These are phyloP conservation scores for Drosophila setosimentum DNA, from an alignment of 2,888 invertebrate species.

Conservation along the genomic window DNA sequence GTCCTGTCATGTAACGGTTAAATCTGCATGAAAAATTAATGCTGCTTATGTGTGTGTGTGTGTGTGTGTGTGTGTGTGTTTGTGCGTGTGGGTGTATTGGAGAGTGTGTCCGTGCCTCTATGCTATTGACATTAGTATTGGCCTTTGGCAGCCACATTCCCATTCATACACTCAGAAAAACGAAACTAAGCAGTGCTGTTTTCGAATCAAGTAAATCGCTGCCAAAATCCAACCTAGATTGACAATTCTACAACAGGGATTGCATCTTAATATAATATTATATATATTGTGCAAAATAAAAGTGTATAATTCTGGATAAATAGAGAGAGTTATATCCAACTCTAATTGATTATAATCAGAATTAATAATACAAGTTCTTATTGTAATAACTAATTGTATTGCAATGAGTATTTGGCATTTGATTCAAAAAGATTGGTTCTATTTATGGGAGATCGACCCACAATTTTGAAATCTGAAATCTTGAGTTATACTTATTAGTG, in stretches of 20 bases:
- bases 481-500: no score
- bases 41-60: conserved; percentile 37
- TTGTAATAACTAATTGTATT: no score
- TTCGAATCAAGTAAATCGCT: not conserved
- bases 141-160: conserved; percentile 37
- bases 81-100: not conserved
- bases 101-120: not conserved
- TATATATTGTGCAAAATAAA: not conserved
- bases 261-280: not conserved
- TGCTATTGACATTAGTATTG: conserved; percentile 59
- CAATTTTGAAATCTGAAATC: no score
- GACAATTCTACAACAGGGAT: not conserved
- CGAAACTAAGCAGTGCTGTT: not conserved
- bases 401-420: no score
- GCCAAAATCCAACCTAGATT: not conserved
- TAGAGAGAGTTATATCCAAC: no score
- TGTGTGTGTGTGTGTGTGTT: conserved; percentile 10
- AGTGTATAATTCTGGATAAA: not conserved
- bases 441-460: no score
- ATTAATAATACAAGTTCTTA: no score
- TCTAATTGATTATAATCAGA: no score
- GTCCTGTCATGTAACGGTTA: conserved; percentile 77
- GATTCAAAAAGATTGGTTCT: no score
- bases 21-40: conserved; percentile 79
- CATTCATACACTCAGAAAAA: conserved; percentile 4